Evolutionary conservation across 2,113 vertebrate species (phyloP), one percentile per base, ranked within the genome.

Genomic region (Craseonycteris thonglongyai): DNA sequence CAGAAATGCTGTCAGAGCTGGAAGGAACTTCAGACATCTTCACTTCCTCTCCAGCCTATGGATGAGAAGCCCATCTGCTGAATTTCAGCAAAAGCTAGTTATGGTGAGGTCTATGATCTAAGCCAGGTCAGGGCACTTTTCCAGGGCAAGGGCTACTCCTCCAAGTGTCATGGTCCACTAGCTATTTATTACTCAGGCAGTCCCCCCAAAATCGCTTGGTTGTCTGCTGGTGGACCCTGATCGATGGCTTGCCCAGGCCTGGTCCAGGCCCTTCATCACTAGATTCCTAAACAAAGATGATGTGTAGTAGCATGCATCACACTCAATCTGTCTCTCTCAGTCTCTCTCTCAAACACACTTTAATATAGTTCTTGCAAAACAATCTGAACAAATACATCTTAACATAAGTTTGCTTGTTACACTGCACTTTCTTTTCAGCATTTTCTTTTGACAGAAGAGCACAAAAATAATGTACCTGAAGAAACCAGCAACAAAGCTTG

Each of bases 381-480:
- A 82, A 78, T n/a, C 9, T 33, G 15, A 92, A 78, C 22, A 88
- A 69, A 74, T 16, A 86, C 3, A 59, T 91, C 88, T 94, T 63
- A 65, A 74, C 45, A 84, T 42, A 72, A 80, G 96, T 82, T 69
- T 72, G 38, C 54, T 92, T 66, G 28, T 21, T 80, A 45, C 63
- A 22, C 28, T 54, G n/a, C 24, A 71, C 72, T 84, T 47, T 72
- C 82, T 65, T 82, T 94, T 28, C 74, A 90, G 74, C 22, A 71
- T 87, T 92, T 96, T 82, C 68, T 91, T 94, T 81, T 69, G 58
- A 63, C 38, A 85, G 74, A 86, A 90, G 7, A 88, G 14, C 22
- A 72, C 22, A 65, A 76, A 80, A 88, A 63, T 56, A 61, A 56
- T 63, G 35, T 68, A 59, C 33, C 54, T 16, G 0, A 42, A 82